These are phyloP conservation scores for Synanthedon myopaeformis DNA, from an alignment of 2,888 invertebrate species.

Conservation along the genomic window DNA sequence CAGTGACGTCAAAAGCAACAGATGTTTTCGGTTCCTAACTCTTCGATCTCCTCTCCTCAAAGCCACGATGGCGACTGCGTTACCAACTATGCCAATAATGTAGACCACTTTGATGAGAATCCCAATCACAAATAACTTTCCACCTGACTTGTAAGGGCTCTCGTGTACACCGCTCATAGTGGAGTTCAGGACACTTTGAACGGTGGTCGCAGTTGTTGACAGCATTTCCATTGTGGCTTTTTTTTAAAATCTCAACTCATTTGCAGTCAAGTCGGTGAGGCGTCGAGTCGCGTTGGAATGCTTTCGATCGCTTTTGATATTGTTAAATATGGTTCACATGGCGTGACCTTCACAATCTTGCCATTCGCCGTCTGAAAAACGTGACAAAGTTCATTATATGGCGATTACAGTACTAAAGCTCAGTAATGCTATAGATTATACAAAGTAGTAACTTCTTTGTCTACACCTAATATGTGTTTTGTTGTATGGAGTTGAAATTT, in stretches of 20 bases:
- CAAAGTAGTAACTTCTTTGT: too few relatives aligned
- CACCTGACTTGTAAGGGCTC: conserved; percentile 5
- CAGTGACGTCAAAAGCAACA: conserved; percentile 82
- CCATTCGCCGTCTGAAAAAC: not conserved
- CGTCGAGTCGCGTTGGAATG: conserved; percentile 1
- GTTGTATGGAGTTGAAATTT: too few relatives aligned
- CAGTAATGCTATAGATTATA: too few relatives aligned
- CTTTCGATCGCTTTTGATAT: not conserved
- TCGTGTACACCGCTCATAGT: conserved; percentile 9
- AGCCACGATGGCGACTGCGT: conserved; percentile 80
- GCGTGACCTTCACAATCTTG: not conserved
- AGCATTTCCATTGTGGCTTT: conserved; percentile 1
- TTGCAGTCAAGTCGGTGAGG: not conserved
- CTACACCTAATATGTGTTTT: too few relatives aligned
- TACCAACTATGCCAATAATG: conserved; percentile 78
- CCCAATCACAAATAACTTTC: conserved; percentile 19
- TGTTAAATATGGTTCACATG: not conserved
- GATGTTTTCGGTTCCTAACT: conserved; percentile 83
- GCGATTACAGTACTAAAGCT: too few relatives aligned
- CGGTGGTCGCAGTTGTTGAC: not conserved
- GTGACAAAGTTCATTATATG: not conserved
- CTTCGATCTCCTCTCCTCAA: conserved; percentile 78
- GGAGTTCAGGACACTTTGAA: conserved; percentile 1
- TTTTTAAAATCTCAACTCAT: not conserved
- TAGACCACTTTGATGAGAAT: conserved; percentile 68